Evolutionary conservation across 2,888 invertebrate genomes (phyloP), one percentile per base, ranked within the genome.

Genomic region (Scaptomyza polygonia): DNA sequence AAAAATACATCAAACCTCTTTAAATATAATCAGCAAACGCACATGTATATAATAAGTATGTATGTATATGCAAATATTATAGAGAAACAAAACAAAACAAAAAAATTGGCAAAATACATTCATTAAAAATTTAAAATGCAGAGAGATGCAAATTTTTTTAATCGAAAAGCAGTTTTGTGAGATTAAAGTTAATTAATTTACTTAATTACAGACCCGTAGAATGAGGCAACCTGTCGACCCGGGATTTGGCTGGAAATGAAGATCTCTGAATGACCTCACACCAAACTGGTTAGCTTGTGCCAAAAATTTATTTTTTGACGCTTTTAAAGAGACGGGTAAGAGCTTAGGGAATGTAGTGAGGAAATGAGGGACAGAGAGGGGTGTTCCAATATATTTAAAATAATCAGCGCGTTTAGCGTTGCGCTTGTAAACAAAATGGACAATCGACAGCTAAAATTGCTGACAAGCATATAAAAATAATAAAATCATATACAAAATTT

Each of bases 31-130:
- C 65, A 56, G 75, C 53, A 64, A 53, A 39, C 47, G 21, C n/a
- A 48, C 61, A 74, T 70, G 70, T 66, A 70, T 66, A 72, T 75
- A 67, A 71, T n/a, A n/a, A n/a, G n/a, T n/a, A n/a, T n/a, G n/a
- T n/a, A n/a, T n/a, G n/a, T n/a, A n/a, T 82, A 85, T 87, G 86
- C 88, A 71, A 71, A 82, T 72, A 67, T 71, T 85, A 82, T 76
- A 55, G 79, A 72, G 62, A 64, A 49, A 34, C 39, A 30, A 40
- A 68, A 30, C 2, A 39, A 58, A 65, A 29, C 32, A 68, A 30
- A 9, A 39, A 58, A 65, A 68, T 77, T 70, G 40, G 55, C 67
- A 77, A 80, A 55, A 30, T 14, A 34, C 47, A 56, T 32, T 52
- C 52, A 43, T 43, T 63, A 42, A 49, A 43, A 39, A 16, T 7